These are phyloP conservation scores for Tretioscincus oriximinensis DNA, from an alignment of 2,113 vertebrate species.

Conservation along the genomic window DNA sequence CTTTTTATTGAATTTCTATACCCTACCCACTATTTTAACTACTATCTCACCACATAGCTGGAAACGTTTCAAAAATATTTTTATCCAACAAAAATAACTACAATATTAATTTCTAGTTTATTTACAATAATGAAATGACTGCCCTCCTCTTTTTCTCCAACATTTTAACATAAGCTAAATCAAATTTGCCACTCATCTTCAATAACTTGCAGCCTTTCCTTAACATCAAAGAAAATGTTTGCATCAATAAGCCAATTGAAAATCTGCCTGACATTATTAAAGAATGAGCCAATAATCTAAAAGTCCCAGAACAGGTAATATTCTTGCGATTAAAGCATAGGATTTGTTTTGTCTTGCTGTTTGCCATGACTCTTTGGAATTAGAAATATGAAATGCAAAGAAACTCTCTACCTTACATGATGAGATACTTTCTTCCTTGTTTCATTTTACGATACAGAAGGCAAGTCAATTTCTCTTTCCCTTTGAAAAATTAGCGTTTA, in stretches of 20 bases:
- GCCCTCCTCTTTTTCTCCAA: conserved; percentile 16
- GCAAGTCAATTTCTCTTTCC: conserved; percentile 30
- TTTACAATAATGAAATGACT: conserved; percentile 62
- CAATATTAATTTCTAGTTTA: conserved; percentile 66
- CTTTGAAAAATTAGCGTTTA: conserved; percentile 42
- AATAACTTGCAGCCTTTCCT: conserved; percentile 45
- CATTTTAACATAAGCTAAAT: conserved; percentile 37
- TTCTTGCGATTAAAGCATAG: conserved; percentile 63
- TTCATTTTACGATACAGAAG: conserved; percentile 43
- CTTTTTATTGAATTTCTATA: too few relatives aligned
- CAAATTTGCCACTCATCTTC: conserved; percentile 37
- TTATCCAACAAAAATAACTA: conserved; percentile 52
- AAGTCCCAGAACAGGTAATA: conserved; percentile 46
- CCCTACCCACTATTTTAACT: not conserved
- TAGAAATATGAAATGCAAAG: conserved; percentile 64
- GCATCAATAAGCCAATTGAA: conserved; percentile 47
- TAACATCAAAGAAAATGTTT: conserved; percentile 50
- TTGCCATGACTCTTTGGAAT: conserved; percentile 64
- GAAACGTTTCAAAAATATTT: conserved; percentile 5
- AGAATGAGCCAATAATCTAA: conserved; percentile 49
- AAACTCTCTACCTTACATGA: conserved; percentile 51
- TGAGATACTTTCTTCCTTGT: conserved; percentile 30
- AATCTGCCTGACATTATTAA: conserved; percentile 52
- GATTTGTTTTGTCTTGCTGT: conserved; percentile 65
- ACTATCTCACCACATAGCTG: conserved; percentile 14